Conservation (phyloP, 2,797 vertebrate genomes). For the Syngnathus rostellatus region DNA sequence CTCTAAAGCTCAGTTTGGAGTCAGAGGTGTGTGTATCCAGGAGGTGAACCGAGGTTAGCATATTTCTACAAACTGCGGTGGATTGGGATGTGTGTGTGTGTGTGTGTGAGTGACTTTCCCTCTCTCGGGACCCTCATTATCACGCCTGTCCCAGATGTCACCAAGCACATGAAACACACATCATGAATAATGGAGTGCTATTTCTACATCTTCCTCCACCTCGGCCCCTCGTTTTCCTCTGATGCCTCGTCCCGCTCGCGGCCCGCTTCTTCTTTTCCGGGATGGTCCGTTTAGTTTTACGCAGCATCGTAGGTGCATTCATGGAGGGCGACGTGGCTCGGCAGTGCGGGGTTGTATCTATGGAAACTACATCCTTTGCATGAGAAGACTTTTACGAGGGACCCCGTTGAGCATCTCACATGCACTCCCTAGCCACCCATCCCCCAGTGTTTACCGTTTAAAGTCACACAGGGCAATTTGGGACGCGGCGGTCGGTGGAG, state of each 20-base stretch:
- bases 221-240: conserved; percentile 51
- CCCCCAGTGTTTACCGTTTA: conserved; percentile 65
- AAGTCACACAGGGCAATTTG: conserved; percentile 67
- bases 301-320: conserved; percentile 47
- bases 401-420: conserved; percentile 12
- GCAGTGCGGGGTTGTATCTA: conserved; percentile 30
- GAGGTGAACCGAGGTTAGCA: conserved; percentile 3
- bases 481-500: conserved; percentile 66
- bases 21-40: background rate
- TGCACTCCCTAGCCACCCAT: conserved; percentile 9
- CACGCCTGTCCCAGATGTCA: conserved; percentile 75
- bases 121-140: conserved; percentile 72
- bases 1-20: background rate
- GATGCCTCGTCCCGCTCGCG: conserved; percentile 63
- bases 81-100: conserved; percentile 26
- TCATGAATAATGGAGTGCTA: conserved; percentile 75
- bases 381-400: conserved; percentile 35
- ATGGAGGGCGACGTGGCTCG: conserved; percentile 39
- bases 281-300: conserved; percentile 62
- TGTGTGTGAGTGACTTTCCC: conserved; percentile 20
- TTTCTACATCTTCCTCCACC: conserved; percentile 60
- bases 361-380: conserved; percentile 39
- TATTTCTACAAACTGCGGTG: conserved; percentile 21
- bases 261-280: conserved; percentile 42
- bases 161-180: conserved; percentile 71